A percentile compares a stretch with the other conserved stretches of the same genome.
Conservation (phyloP, 2,888 invertebrate species). For the Pseudococcus longispinus region DNA sequence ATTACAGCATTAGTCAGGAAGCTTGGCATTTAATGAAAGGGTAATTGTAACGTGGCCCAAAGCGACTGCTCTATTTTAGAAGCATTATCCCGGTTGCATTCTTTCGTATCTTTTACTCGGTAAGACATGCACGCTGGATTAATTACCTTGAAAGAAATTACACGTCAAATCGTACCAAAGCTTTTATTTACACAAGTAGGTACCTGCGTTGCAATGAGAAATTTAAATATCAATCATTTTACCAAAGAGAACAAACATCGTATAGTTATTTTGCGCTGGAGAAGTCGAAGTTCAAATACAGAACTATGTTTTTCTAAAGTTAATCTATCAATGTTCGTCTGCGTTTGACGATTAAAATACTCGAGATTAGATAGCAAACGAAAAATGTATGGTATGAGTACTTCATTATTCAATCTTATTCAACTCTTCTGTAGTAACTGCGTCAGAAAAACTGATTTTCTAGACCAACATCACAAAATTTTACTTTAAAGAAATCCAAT, state of each 20-base stretch:
- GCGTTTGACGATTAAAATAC: background rate
- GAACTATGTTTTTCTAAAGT: background rate
- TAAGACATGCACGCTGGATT: background rate
- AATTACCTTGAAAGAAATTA: constrained; percentile 10
- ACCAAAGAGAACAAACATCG: background rate
- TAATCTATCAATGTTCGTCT: background rate
- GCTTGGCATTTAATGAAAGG: constrained; percentile 9
- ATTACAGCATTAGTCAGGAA: background rate
- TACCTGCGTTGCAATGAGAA: background rate
- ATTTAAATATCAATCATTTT: constrained; percentile 30
- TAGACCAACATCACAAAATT: too few species aligned
- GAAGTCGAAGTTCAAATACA: background rate
- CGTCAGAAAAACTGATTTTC: too few species aligned
- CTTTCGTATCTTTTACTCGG: background rate
- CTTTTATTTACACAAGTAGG: background rate
- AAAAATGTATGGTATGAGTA: background rate
- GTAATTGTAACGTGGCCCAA: background rate
- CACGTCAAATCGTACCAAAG: background rate
- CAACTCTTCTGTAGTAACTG: too few species aligned
- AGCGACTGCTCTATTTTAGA: background rate
- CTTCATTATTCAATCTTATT: background rate
- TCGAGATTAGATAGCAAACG: background rate
- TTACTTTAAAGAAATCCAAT: too few species aligned
- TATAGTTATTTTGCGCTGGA: background rate
- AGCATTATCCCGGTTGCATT: background rate